Base-by-base conservation (phyloP, 2,888 invertebrate genomes). In the Polia nebulosa region DNA sequence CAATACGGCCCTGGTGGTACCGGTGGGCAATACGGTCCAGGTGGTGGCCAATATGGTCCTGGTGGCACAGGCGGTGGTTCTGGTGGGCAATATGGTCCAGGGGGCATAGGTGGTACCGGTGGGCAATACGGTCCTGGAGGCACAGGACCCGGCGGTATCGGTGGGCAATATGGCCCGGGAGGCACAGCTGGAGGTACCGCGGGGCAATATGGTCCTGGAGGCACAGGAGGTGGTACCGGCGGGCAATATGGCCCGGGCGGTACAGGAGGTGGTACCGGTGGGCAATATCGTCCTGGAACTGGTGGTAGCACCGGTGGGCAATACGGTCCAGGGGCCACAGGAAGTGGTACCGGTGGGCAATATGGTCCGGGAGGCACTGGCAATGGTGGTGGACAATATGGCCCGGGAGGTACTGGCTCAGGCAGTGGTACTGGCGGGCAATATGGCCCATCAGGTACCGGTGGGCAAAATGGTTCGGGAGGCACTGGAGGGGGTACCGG, bases 1-100 rank as follows among this genome's bases (percentile, higher is more conserved):
- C 80, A 71, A 45, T 75, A 72, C n/a, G 68, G 63, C 6, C 47
- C 75, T 49, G 77, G 64, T n/a, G 62, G 49, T 5, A 34, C 36
- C 3, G 53, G 52, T 1, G 65, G 66, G 0, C 62, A 68, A 9
- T 69, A 49, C 25, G 58, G 45, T 3, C 65, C 78, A 0, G 65
- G 59, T 0, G 67, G 72, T 0, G 55, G 67, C 0, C 68, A 70
- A 52, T 73, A 68, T 49, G 51, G 61, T 3, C 53, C 70, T 11
- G 75, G 49, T 9, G n/a, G n/a, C n/a, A 62, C 61, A 15, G 73
- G 69, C 20, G 61, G 61, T 4, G 45, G 63, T 13, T 17, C 66
- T 1, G 74, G 59, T 1, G 78, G 67, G 27, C 81, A 81, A 60
- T 79, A 78, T 59, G 61, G 61, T 5, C 67, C 74, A 17, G 65